Percentiles rank a stretch among this genome's conserved stretches.
These are phyloP conservation scores for Eristalis pertinax DNA, from an alignment of 2,888 invertebrate genomes.

Conservation along the genomic window DNA sequence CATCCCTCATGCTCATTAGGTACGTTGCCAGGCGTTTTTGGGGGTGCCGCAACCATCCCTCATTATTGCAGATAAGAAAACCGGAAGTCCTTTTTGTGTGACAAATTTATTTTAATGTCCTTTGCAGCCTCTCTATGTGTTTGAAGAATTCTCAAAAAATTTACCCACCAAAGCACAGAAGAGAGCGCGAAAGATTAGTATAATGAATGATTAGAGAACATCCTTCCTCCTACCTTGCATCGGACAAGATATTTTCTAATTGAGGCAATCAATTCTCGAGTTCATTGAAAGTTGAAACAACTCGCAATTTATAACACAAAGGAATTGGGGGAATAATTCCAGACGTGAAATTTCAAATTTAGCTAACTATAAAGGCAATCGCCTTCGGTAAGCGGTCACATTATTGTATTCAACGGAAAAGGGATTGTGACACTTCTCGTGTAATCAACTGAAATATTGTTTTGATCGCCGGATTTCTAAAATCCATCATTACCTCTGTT, in stretches of 20 bases:
- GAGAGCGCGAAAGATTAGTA: slow-evolving; percentile 4
- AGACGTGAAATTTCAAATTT: neutral
- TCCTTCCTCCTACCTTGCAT: neutral
- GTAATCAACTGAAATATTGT: neutral
- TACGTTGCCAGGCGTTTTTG: slow-evolving; percentile 12
- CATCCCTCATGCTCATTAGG: slow-evolving; percentile 20
- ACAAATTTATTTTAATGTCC: slow-evolving; percentile 39
- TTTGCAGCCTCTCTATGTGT: slow-evolving; percentile 1
- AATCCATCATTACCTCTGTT: no score
- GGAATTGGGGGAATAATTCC: neutral
- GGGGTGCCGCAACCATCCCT: slow-evolving; percentile 25
- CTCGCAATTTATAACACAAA: neutral
- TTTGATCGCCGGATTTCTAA: neutral
- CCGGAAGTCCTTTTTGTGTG: slow-evolving; percentile 30
- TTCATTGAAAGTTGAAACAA: slow-evolving; percentile 1
- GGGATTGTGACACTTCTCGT: neutral
- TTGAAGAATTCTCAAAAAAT: neutral
- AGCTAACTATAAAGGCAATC: neutral
- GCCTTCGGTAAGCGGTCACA: neutral
- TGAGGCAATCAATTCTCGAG: neutral
- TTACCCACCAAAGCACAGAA: neutral
- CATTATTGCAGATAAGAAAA: slow-evolving; percentile 36
- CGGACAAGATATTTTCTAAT: neutral
- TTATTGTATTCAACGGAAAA: neutral
- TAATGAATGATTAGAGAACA: slow-evolving; percentile 5